Percentiles rank a stretch among this genome's conserved stretches.
Evolutionary conservation across 2,888 invertebrate genomes (phyloP).

Genomic region (Allacma fusca): DNA sequence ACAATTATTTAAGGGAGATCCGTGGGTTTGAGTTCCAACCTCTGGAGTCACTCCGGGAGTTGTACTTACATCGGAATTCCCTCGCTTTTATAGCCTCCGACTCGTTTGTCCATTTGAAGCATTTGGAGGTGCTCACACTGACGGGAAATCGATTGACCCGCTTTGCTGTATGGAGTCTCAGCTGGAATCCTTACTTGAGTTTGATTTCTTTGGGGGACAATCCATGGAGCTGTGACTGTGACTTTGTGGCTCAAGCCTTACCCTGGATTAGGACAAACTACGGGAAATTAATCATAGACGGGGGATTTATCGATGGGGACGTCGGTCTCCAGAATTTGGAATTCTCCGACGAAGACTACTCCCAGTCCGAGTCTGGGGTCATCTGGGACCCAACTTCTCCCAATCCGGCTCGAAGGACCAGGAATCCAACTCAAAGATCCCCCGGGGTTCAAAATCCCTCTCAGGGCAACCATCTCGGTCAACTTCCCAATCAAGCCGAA

Average conservation of each 20-base stretch:
- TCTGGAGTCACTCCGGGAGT: slow-evolving; percentile 81
- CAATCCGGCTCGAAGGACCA: too few species aligned
- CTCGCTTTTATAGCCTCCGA: slow-evolving; percentile 83
- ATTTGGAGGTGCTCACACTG: slow-evolving; percentile 82
- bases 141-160: slow-evolving; percentile 83
- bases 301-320: too few species aligned
- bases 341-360: too few species aligned
- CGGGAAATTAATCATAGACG: too few species aligned
- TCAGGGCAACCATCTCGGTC: too few species aligned
- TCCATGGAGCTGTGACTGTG: slow-evolving; percentile 91
- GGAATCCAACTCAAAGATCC: too few species aligned
- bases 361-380: too few species aligned
- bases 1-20: slow-evolving; percentile 81
- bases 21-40: slow-evolving; percentile 83
- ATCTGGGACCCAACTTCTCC: too few species aligned
- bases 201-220: slow-evolving; percentile 84
- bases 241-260: slow-evolving; percentile 75
- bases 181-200: slow-evolving; percentile 83
- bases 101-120: slow-evolving; percentile 81
- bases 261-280: slow-evolving; percentile 80
- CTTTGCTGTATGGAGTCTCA: slow-evolving; percentile 87
- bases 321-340: too few species aligned
- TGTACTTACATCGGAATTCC: slow-evolving; percentile 86
- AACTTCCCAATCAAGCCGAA: too few species aligned
- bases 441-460: too few species aligned